Percentiles rank a stretch among this genome's conserved stretches.
Evolutionary conservation across 2,113 vertebrate species (phyloP).

Genomic region (Gobiocypris rarus): DNA sequence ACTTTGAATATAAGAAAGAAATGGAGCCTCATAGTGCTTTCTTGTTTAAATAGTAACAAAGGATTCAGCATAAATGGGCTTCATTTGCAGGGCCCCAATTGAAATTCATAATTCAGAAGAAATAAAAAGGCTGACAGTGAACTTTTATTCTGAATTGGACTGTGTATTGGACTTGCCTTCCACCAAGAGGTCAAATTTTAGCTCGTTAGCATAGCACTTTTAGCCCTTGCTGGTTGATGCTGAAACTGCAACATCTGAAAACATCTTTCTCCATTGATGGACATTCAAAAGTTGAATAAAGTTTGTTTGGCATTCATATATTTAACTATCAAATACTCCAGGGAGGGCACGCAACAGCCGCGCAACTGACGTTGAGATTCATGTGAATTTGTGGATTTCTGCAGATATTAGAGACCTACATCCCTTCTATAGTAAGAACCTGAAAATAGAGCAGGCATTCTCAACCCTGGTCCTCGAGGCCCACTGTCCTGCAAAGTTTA

Average conservation of each 20-base stretch:
- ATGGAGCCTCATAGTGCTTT: neutral
- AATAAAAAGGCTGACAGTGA: neutral
- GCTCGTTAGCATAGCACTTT: neutral
- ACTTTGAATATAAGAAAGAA: conserved; percentile 5
- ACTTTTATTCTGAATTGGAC: neutral
- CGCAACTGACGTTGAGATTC: neutral
- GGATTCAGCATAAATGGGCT: neutral
- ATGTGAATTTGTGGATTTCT: neutral
- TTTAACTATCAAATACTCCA: neutral
- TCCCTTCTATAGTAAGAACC: neutral
- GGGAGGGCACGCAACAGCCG: neutral
- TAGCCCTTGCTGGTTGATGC: neutral
- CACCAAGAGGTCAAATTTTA: neutral
- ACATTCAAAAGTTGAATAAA: no score
- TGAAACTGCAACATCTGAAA: neutral
- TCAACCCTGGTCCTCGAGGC: no score
- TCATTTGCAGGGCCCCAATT: conserved; percentile 8
- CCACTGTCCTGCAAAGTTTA: no score
- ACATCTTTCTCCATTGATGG: no score
- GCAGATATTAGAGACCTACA: neutral
- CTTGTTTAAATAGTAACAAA: neutral
- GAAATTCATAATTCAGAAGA: neutral
- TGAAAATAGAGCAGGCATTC: no score
- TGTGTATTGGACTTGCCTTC: neutral
- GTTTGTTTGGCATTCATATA: no score